phyloP scores from a whole-genome alignment of 2,797 vertebrate genomes.

The Bovichtus variegatus region DNA sequence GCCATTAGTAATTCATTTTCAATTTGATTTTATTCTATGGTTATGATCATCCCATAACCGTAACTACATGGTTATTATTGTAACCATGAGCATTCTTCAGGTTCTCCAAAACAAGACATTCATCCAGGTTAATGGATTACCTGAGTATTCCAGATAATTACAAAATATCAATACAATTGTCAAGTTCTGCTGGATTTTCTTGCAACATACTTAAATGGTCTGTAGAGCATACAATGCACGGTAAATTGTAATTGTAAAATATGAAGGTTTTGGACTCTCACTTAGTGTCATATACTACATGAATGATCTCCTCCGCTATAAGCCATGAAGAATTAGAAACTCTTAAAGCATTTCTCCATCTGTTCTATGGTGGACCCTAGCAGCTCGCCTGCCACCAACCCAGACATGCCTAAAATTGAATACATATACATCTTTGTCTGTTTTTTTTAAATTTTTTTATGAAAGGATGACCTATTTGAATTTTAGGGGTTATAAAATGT shows the following conservation, averaged over 20 bases:
- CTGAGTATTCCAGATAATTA: neutral
- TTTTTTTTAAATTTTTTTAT: constrained; percentile 37
- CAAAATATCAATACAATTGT: neutral
- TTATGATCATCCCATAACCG: neutral
- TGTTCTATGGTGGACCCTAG: constrained; percentile 53
- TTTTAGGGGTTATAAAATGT: constrained; percentile 34
- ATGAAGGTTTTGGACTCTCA: constrained; percentile 29
- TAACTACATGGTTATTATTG: neutral
- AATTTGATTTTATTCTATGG: neutral
- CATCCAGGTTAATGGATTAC: neutral
- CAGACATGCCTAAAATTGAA: constrained; percentile 51
- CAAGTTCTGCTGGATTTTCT: neutral
- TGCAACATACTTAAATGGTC: neutral
- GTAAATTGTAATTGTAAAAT: constrained; percentile 19
- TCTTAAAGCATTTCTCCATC: constrained; percentile 60
- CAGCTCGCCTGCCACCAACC: constrained; percentile 14
- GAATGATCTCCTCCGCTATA: constrained; percentile 39
- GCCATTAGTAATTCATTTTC: no score
- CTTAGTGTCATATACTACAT: constrained; percentile 28
- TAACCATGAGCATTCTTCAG: neutral
- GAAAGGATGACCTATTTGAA: constrained; percentile 7
- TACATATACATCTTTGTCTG: constrained; percentile 50
- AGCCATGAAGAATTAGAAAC: constrained; percentile 41
- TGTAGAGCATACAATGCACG: constrained; percentile 1
- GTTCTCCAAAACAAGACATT: neutral